These are phyloP conservation scores for Syngnathus typhle DNA, from an alignment of 2,113 vertebrate genomes.

Conservation along the genomic window DNA sequence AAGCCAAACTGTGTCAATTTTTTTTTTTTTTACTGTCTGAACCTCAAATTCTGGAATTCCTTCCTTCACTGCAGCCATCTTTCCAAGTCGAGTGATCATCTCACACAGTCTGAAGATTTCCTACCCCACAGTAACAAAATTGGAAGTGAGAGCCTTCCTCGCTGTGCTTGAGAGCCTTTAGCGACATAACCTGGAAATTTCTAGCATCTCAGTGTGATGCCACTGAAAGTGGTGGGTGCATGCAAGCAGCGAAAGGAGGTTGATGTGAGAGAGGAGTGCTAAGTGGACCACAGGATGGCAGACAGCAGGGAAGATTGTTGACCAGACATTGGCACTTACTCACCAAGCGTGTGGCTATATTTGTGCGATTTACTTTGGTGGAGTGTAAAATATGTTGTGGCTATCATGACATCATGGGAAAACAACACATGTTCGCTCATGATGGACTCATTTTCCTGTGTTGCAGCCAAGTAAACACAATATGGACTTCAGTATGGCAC, in stretches of 20 bases:
- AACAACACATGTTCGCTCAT: constrained; percentile 3
- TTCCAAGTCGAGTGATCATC: not conserved
- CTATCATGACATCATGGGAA: constrained; percentile 12
- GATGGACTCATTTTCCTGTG: not conserved
- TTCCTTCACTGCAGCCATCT: not conserved
- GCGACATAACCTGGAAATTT: not conserved
- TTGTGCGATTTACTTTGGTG: not conserved
- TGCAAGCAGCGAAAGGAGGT: not conserved
- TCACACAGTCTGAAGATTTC: not conserved
- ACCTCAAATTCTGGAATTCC: not conserved
- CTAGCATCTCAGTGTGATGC: not conserved
- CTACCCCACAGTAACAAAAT: not conserved
- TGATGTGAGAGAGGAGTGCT: constrained; percentile 14
- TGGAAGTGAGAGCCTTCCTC: not conserved
- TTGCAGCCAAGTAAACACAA: constrained; percentile 12
- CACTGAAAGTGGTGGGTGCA: not conserved
- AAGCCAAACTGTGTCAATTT: no score
- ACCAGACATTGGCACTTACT: constrained; percentile 8
- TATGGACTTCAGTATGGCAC: not conserved
- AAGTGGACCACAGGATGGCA: constrained; percentile 13
- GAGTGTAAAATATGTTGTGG: constrained; percentile 20
- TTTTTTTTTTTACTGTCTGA: no score
- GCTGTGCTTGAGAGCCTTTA: not conserved
- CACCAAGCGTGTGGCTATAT: not conserved
- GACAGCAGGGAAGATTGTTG: not conserved